Percentiles rank a stretch among this genome's conserved stretches.
phyloP scores from a whole-genome alignment of 2,888 invertebrate species.

The Chrysina gloriosa region DNA sequence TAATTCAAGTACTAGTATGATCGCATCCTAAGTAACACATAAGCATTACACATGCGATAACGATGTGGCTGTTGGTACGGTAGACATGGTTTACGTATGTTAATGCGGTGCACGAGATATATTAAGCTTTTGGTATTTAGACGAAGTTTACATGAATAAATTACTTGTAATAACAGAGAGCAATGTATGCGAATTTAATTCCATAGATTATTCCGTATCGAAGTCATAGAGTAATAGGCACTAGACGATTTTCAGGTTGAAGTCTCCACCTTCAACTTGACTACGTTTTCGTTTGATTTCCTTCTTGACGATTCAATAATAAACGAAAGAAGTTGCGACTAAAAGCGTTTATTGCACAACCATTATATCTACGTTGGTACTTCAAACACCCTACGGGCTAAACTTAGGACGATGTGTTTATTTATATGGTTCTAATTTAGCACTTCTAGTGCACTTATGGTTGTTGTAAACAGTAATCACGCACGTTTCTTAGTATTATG shows the following conservation, averaged over 20 bases:
- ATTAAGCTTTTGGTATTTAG: conserved; percentile 25
- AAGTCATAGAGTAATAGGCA: background rate
- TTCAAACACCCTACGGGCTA: too few species aligned
- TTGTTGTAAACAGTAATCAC: too few species aligned
- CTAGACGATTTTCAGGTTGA: background rate
- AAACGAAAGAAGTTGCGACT: background rate
- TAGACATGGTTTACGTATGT: conserved; percentile 10
- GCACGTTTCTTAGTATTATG: too few species aligned
- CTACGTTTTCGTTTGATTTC: background rate
- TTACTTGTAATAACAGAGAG: conserved; percentile 29
- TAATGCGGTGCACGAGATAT: background rate
- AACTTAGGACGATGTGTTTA: too few species aligned
- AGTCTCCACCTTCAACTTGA: background rate
- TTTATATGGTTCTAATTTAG: too few species aligned
- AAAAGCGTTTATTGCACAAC: too few species aligned
- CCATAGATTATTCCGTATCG: conserved; percentile 26
- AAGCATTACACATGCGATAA: background rate
- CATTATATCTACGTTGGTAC: too few species aligned
- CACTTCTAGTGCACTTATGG: too few species aligned
- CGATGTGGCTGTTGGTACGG: conserved; percentile 5
- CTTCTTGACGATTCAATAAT: background rate
- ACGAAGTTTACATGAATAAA: conserved; percentile 36
- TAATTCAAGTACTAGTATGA: too few species aligned
- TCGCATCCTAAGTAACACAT: too few species aligned
- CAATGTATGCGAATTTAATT: conserved; percentile 5